Evolutionary conservation across 2,888 invertebrate genomes (phyloP), one percentile per base, ranked within the genome.

Genomic region (Spilosoma lubricipeda): DNA sequence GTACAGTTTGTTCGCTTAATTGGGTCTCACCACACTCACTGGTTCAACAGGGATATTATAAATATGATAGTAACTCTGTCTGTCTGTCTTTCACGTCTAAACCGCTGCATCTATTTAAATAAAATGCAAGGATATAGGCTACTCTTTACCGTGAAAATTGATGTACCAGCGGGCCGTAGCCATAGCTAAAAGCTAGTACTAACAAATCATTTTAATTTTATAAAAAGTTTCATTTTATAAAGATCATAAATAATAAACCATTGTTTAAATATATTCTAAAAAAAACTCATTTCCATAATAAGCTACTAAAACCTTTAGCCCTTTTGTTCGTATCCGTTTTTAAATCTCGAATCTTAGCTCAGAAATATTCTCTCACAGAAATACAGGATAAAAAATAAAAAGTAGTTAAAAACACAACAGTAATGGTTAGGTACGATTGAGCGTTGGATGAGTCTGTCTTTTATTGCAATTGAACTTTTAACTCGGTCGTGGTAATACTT

Each of bases 331-430:
- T 65, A 13, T 13, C 30, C 67, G 39, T 48, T 52, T 73, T 69
- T 39, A 64, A 73, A 69, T 64, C 45, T 69, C 69, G 23, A 65
- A 75, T 27, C 63, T 48, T 65, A 65, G 72, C 65, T 59, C 39
- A 67, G 65, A 48, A 65, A 66, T 64, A 20, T 30, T 65, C 65
- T 48, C 45, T 56, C 64, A 77, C 20, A 77, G 70, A 79, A 81
- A 75, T 65, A 48, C 18, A 63, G 69, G 59, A 73, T 71, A 56
- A 76, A 77, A 70, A 67, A 67, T 45, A n/a, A n/a, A n/a, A n/a
- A n/a, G n/a, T n/a, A n/a, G n/a, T 68, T 68, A 71, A 83, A 36
- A 77, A 70, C 74, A 77, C 74, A 39, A 77, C 76, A 76, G 71
- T 42, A 72, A 59, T 66, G 67, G 67, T 73, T 11, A 8, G 36